These are phyloP conservation scores for Argya squamiceps DNA, from an alignment of 2,797 vertebrate species.

Conservation along the genomic window DNA sequence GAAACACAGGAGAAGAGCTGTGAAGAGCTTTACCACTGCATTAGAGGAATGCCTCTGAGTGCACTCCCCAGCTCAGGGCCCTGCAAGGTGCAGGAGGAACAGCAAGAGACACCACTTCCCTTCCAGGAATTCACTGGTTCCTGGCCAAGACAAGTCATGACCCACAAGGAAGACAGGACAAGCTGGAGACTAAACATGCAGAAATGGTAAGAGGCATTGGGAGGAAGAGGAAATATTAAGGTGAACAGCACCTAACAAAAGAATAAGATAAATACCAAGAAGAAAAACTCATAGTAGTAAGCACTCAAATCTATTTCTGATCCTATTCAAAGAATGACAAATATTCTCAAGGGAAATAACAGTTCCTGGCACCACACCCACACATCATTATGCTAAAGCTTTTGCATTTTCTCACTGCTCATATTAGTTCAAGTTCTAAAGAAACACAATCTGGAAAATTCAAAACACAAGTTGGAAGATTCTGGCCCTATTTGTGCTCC, in stretches of 20 bases:
- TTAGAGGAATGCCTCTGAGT: not conserved
- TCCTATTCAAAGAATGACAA: constrained; percentile 61
- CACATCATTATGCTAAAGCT: constrained; percentile 44
- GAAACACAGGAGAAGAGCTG: not conserved
- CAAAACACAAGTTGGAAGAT: not conserved
- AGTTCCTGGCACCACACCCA: constrained; percentile 67
- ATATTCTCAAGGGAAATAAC: constrained; percentile 66
- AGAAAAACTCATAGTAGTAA: not conserved
- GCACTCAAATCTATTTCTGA: constrained; percentile 40
- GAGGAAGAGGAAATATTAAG: constrained; percentile 25
- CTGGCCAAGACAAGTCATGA: not conserved
- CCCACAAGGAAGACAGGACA: constrained; percentile 13
- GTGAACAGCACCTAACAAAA: not conserved
- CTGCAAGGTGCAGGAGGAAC: constrained; percentile 3
- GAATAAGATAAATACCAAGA: constrained; percentile 12
- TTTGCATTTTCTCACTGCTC: constrained; percentile 40
- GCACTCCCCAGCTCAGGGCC: not conserved
- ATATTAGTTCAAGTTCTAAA: constrained; percentile 24
- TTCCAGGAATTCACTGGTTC: not conserved
- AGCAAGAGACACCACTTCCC: not conserved
- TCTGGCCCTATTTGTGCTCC: not conserved
- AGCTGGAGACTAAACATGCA: constrained; percentile 46
- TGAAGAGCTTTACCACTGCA: not conserved
- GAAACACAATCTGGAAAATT: constrained; percentile 3
- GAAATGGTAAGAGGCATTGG: not conserved